These are phyloP conservation scores for Enhydra lutris DNA, from an alignment of 2,113 vertebrate species.

Conservation along the genomic window DNA sequence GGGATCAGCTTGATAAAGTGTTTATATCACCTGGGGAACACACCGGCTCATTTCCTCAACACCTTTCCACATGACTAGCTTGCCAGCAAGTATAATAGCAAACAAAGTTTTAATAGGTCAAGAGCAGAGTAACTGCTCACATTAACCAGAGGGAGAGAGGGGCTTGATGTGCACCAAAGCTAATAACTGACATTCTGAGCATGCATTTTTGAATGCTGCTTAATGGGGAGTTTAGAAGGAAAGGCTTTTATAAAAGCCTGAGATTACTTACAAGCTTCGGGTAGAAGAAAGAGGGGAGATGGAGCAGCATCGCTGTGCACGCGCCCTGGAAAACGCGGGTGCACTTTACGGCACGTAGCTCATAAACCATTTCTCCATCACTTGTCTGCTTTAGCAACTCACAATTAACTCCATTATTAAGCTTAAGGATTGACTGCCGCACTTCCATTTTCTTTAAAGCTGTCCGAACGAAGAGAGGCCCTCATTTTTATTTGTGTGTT, in stretches of 20 bases:
- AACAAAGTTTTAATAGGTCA: constrained; percentile 88
- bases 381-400: constrained; percentile 14
- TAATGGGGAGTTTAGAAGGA: constrained; percentile 67
- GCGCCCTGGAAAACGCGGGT: not conserved
- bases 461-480: constrained; percentile 72
- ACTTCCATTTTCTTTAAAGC: constrained; percentile 40
- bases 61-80: constrained; percentile 84
- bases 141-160: constrained; percentile 62
- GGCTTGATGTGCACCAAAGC: constrained; percentile 61
- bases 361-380: not conserved
- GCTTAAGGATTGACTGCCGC: not conserved
- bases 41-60: constrained; percentile 83
- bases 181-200: constrained; percentile 70
- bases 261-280: constrained; percentile 60
- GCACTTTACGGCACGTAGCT: constrained; percentile 42
- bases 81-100: constrained; percentile 83
- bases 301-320: rapidly evolving
- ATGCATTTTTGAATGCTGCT: constrained; percentile 64
- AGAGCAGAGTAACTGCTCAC: constrained; percentile 74
- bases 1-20: constrained; percentile 88
- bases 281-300: not conserved
- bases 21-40: constrained; percentile 85
- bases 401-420: constrained; percentile 55
- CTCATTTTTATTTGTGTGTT: constrained; percentile 78
- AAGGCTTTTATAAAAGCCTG: constrained; percentile 63